Evolutionary conservation across 2,888 invertebrate species (phyloP), one percentile per base, ranked within the genome.

Genomic region (Apodemia hepburni): DNA sequence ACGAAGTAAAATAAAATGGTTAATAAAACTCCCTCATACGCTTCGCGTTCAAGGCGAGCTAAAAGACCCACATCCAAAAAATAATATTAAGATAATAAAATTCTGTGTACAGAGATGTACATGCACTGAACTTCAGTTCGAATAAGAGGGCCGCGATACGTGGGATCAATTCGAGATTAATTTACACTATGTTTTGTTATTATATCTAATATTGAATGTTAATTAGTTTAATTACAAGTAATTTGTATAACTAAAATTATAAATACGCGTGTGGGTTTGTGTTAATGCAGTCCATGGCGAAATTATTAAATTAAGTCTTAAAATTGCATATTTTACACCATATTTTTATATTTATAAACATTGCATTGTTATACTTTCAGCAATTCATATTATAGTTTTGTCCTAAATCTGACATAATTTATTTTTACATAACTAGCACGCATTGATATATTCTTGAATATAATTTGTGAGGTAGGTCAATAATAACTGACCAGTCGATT

Each of bases 181-280:
- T 75, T 75, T 66, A 65, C 65, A 65, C 58, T 65, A 63, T 61
- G 63, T 49, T 42, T 42, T 38, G 54, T 63, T 59, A 59, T 49
- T 45, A 64, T 42, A 47, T 58, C 58, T 65, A 63, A 62, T 62
- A 59, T 65, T 47, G 61, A 66, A 63, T 22, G 64, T 64, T 67
- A 67, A 17, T 64, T 66, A 75, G 65, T 62, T 68, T 68, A 67
- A 64, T 66, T 66, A 68, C 61, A 64, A 70, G 69, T 67, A 70
- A 66, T 69, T 65, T 64, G 70, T 71, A 67, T 72, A 69, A 76
- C 74, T 74, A 77, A 73, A 71, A 74, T 75, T 76, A 79, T 75
- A 72, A 22, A 71, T 79, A 86, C 84, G 82, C 89, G 87, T 87
- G 90, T 89, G 87, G 89, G 88, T 89, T 88, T 89, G 89, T 88